phyloP scores from a whole-genome alignment of 2,797 vertebrate species.

The Cyclura pinguis region DNA sequence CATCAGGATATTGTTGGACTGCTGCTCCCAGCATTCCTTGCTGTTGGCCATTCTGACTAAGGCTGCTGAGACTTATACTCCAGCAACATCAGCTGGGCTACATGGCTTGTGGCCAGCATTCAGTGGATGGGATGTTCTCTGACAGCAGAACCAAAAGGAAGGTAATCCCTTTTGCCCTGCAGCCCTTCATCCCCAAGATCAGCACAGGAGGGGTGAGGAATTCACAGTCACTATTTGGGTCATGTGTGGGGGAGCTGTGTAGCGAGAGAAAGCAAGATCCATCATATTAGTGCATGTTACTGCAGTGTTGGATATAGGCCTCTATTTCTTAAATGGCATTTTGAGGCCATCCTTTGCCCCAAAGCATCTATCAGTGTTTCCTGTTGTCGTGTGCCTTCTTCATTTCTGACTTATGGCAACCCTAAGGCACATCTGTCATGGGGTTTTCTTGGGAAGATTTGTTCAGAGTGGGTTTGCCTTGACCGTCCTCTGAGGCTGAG shows the following conservation, averaged over 20 bases:
- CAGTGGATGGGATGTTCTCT: neutral
- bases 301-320: neutral
- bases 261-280: neutral
- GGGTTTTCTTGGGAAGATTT: too few relatives aligned
- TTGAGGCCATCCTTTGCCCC: neutral
- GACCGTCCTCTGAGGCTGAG: too few relatives aligned
- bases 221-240: too few relatives aligned
- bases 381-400: too few relatives aligned
- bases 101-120: neutral
- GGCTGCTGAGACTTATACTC: too few relatives aligned
- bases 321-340: neutral
- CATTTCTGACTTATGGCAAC: too few relatives aligned
- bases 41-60: too few relatives aligned
- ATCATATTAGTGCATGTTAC: neutral
- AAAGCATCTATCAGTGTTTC: neutral
- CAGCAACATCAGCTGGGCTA: too few relatives aligned
- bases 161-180: neutral
- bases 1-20: too few relatives aligned
- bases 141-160: neutral
- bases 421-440: too few relatives aligned
- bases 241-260: neutral
- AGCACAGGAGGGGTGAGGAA: neutral
- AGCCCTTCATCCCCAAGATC: neutral
- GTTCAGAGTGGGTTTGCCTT: too few relatives aligned
- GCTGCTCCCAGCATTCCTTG: too few relatives aligned